Percentiles rank a stretch among this genome's conserved stretches.
These are phyloP conservation scores for Micromys minutus DNA, from an alignment of 2,113 vertebrate genomes.

Conservation along the genomic window DNA sequence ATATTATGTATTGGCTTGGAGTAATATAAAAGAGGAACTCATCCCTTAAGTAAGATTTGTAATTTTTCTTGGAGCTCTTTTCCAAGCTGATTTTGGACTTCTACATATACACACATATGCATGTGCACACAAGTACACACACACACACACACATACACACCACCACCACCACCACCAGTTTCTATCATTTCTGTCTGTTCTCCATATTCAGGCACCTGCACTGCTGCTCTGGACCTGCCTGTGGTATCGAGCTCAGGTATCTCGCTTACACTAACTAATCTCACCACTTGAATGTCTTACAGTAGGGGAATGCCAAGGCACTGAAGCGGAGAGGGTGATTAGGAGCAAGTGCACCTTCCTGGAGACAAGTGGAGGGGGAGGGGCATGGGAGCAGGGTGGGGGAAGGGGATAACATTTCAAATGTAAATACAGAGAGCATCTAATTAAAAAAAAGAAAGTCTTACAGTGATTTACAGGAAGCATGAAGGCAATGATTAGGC, in stretches of 20 bases:
- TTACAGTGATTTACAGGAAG: not conserved
- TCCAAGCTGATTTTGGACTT: not conserved
- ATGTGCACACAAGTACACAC: not conserved
- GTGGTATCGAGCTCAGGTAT: not conserved
- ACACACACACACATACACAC: not conserved
- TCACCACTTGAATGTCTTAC: not conserved
- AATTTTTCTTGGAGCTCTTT: not conserved
- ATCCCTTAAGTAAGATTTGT: not conserved
- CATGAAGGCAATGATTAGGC: not conserved
- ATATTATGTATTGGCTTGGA: not conserved
- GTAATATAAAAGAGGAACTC: not conserved
- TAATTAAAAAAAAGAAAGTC: too few relatives aligned
- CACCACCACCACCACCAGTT: too few relatives aligned
- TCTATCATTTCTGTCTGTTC: not conserved
- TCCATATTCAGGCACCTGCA: not conserved
- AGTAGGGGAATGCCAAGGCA: too few relatives aligned
- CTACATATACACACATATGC: not conserved
- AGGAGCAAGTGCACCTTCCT: too few relatives aligned
- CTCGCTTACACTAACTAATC: not conserved
- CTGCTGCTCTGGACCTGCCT: not conserved
- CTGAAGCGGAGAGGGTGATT: too few relatives aligned
- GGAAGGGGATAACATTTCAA: too few relatives aligned
- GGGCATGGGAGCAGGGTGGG: too few relatives aligned
- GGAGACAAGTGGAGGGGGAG: too few relatives aligned
- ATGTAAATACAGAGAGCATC: too few relatives aligned